Percentiles rank a stretch among this genome's conserved stretches.
These are phyloP conservation scores for Lasioglossum zephyrum DNA, from an alignment of 2,888 invertebrate genomes.

Conservation along the genomic window DNA sequence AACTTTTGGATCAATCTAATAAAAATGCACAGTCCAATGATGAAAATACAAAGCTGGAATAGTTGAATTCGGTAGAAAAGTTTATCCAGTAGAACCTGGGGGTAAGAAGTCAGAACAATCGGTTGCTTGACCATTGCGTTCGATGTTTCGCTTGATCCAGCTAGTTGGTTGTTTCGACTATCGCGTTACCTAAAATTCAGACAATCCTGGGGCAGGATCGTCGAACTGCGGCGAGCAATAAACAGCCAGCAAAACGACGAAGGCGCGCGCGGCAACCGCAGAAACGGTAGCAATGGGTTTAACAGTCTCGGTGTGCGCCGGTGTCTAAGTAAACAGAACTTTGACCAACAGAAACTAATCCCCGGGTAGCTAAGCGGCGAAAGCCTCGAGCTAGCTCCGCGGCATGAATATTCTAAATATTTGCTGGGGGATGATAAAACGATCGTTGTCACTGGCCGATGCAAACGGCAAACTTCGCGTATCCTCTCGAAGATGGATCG, in stretches of 20 bases:
- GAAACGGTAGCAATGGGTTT: constrained; percentile 61
- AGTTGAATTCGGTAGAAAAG: not conserved
- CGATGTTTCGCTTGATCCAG: not conserved
- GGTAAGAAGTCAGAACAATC: not conserved
- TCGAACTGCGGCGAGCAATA: constrained; percentile 19
- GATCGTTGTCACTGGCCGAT: constrained; percentile 5
- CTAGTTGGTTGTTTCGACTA: constrained; percentile 7
- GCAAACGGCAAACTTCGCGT: not conserved
- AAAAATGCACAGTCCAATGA: not conserved
- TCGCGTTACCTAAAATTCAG: constrained; percentile 9
- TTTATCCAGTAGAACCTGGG: not conserved
- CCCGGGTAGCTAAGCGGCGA: constrained; percentile 44
- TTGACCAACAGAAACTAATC: constrained; percentile 54
- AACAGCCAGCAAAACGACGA: constrained; percentile 44
- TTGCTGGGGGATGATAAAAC: constrained; percentile 27
- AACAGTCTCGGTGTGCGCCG: constrained; percentile 50
- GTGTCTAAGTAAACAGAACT: constrained; percentile 62
- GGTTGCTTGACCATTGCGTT: not conserved
- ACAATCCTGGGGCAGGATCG: not conserved
- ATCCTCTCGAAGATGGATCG: constrained; percentile 11
- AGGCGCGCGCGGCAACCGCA: constrained; percentile 53
- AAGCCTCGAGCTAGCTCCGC: constrained; percentile 27
- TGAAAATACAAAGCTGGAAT: not conserved
- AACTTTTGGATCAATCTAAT: not conserved
- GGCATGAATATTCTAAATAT: constrained; percentile 45